Conservation (phyloP, 2,797 vertebrate genomes). For the Fistularia tabacaria region DNA sequence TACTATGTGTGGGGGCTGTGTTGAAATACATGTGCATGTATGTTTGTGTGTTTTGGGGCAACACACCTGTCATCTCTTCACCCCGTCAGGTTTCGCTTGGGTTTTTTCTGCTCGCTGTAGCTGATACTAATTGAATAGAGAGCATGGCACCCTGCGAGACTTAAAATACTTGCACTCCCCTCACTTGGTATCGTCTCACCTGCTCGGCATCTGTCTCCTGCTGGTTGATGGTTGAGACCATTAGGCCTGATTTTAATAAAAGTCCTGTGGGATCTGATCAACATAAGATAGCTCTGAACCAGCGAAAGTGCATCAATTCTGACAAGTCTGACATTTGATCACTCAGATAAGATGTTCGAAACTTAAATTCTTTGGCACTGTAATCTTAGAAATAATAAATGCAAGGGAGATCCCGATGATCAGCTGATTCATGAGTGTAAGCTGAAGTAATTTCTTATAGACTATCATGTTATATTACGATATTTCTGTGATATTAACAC, state of each 20-base stretch:
- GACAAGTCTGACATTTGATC: no score
- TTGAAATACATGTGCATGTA: background rate
- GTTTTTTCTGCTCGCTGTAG: slow-evolving; percentile 26
- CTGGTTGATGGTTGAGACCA: background rate
- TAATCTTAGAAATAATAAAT: no score
- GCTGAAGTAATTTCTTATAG: no score
- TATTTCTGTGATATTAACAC: no score
- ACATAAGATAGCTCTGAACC: no score
- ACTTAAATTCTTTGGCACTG: no score
- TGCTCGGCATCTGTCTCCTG: slow-evolving; percentile 14
- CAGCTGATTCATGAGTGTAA: no score
- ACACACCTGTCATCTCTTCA: slow-evolving; percentile 42
- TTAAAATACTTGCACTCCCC: slow-evolving; percentile 23
- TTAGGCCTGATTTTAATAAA: background rate
- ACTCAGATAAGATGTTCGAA: no score
- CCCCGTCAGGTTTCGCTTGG: slow-evolving; percentile 43
- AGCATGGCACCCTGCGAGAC: slow-evolving; percentile 27
- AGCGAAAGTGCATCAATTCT: no score
- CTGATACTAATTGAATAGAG: slow-evolving; percentile 36
- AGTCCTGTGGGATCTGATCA: background rate
- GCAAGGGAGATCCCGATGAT: no score
- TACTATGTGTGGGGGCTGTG: slow-evolving; percentile 19
- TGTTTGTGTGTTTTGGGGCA: slow-evolving; percentile 9
- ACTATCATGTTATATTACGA: no score
- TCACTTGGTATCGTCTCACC: slow-evolving; percentile 39